phyloP scores from a whole-genome alignment of 2,888 invertebrate species.

The Pharmacophagus antenor region DNA sequence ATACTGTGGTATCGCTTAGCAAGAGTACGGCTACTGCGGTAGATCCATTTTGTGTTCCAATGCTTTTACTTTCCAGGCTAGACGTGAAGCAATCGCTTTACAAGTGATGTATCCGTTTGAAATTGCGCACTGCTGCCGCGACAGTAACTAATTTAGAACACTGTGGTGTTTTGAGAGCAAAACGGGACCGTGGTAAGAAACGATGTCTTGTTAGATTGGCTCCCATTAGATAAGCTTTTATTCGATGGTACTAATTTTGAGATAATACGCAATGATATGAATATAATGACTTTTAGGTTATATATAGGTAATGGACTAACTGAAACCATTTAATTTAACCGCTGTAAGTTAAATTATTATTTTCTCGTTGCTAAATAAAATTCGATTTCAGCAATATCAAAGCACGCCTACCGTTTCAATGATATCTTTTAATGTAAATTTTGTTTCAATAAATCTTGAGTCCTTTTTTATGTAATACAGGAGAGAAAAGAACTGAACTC shows the following conservation, averaged over 20 bases:
- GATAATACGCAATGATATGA: too few relatives aligned
- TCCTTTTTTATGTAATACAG: too few relatives aligned
- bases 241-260: too few relatives aligned
- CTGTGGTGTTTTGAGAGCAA: conserved; percentile 13
- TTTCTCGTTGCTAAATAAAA: too few relatives aligned
- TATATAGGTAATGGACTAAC: too few relatives aligned
- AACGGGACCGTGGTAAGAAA: conserved; percentile 1
- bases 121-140: conserved; percentile 25
- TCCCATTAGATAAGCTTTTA: neutral
- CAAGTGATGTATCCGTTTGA: conserved; percentile 29
- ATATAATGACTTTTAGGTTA: too few relatives aligned
- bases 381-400: too few relatives aligned
- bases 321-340: too few relatives aligned
- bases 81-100: conserved; percentile 23
- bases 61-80: conserved; percentile 25
- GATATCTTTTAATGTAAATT: too few relatives aligned
- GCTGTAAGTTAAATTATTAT: too few relatives aligned
- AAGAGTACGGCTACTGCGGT: conserved; percentile 10
- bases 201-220: conserved; percentile 3
- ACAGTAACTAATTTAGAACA: conserved; percentile 29
- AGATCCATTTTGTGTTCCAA: conserved; percentile 22
- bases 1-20: conserved; percentile 1
- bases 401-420: too few relatives aligned
- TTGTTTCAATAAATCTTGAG: too few relatives aligned
- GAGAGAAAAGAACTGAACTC: conserved; percentile 7